A percentile compares a stretch with the other conserved stretches of the same genome.
Evolutionary conservation across 1,140 invertebrate species (phyloP).

Genomic region (Drosophila jambulina): DNA sequence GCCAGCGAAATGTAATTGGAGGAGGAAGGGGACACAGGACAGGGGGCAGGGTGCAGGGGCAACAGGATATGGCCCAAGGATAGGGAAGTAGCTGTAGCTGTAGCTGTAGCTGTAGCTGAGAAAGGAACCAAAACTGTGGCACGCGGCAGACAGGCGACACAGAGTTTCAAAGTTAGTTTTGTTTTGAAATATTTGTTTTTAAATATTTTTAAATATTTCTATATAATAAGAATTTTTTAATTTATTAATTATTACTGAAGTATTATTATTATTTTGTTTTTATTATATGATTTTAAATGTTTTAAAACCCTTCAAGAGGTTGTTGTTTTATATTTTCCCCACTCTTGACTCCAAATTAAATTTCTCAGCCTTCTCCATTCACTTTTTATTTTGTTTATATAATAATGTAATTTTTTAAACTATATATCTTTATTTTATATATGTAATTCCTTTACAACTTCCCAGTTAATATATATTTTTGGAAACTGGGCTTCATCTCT

Average conservation of each 20-base stretch:
- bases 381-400: too few species aligned
- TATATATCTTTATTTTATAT: too few species aligned
- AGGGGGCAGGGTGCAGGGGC: not conserved
- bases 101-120: not conserved
- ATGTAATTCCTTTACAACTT: not conserved
- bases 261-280: not conserved
- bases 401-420: not conserved
- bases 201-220: not conserved
- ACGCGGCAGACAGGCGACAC: constrained; percentile 14
- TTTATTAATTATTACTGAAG: too few species aligned
- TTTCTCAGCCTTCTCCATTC: too few species aligned
- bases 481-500: constrained; percentile 18
- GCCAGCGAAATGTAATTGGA: constrained; percentile 42
- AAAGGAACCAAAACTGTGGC: constrained; percentile 19
- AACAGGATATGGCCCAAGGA: constrained; percentile 27
- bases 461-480: too few species aligned
- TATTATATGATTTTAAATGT: too few species aligned
- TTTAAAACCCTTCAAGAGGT: too few species aligned
- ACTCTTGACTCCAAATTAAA: too few species aligned
- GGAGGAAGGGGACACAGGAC: constrained; percentile 24
- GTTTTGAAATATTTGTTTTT: not conserved
- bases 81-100: constrained; percentile 21
- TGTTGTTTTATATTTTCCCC: too few species aligned
- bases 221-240: not conserved
- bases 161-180: not conserved